Evolutionary conservation across 2,888 invertebrate genomes (phyloP).

Genomic region (Himalopsyche japonica): DNA sequence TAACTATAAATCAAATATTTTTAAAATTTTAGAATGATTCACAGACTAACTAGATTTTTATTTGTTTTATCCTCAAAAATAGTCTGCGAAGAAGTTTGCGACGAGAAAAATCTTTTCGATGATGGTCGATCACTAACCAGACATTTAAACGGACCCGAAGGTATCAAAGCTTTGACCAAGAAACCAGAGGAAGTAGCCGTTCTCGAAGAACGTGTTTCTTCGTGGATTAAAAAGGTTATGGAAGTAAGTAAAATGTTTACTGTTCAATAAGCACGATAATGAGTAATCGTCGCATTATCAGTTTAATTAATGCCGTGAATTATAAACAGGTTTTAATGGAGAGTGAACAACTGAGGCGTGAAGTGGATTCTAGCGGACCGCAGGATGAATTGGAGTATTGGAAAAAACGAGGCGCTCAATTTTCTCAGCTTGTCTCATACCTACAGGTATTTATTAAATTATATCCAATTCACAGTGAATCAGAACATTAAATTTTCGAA

Average conservation of each 20-base stretch:
- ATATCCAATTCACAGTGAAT: too few relatives aligned
- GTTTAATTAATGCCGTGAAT: not conserved
- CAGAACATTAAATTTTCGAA: too few relatives aligned
- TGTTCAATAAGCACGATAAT: not conserved
- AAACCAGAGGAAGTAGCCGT: constrained; percentile 66
- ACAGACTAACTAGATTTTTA: too few relatives aligned
- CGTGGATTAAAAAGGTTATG: constrained; percentile 80
- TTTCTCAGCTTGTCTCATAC: constrained; percentile 82
- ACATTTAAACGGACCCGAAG: constrained; percentile 63
- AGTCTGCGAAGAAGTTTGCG: constrained; percentile 85
- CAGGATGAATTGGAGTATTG: constrained; percentile 95
- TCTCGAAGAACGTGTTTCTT: constrained; percentile 74
- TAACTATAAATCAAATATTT: too few relatives aligned
- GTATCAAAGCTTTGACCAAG: constrained; percentile 71
- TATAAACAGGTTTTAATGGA: constrained; percentile 72
- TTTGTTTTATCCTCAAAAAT: constrained; percentile 11
- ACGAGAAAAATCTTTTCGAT: constrained; percentile 76
- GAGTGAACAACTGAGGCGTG: constrained; percentile 88
- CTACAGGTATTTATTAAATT: constrained; percentile 70
- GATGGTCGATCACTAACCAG: constrained; percentile 69
- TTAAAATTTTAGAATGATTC: too few relatives aligned
- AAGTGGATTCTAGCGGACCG: constrained; percentile 90
- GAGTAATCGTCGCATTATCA: not conserved
- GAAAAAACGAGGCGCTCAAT: constrained; percentile 93
- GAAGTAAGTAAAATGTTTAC: constrained; percentile 54